Conservation (phyloP, 2,888 invertebrate species). For the Leucania comma region DNA sequence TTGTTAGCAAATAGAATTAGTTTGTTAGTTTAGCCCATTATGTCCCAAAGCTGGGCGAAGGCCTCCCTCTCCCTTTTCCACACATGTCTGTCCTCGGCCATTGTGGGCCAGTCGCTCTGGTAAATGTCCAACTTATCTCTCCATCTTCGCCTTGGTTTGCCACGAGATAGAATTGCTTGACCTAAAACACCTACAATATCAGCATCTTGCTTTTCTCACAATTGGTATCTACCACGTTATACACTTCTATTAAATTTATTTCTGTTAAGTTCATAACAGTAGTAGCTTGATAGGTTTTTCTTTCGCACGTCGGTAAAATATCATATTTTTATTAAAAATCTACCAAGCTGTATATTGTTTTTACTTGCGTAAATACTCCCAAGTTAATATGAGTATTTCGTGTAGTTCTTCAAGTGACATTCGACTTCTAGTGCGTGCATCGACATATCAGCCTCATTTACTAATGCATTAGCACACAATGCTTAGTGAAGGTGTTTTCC, state of each 20-base stretch:
- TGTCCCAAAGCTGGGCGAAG: too few species aligned
- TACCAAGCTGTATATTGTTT: neutral
- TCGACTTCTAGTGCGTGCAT: neutral
- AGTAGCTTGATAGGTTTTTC: too few species aligned
- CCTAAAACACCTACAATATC: neutral
- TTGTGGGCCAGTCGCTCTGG: too few species aligned
- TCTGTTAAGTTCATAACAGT: neutral
- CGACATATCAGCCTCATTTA: slow-evolving; percentile 7
- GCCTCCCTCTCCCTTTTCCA: too few species aligned
- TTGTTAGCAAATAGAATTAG: neutral
- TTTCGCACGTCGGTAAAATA: neutral
- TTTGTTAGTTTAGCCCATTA: too few species aligned
- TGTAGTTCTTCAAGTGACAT: neutral
- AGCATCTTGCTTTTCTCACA: neutral
- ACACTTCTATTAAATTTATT: neutral
- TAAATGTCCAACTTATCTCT: too few species aligned
- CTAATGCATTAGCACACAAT: slow-evolving; percentile 43
- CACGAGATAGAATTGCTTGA: neutral
- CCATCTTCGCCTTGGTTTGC: too few species aligned
- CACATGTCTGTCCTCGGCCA: too few species aligned
- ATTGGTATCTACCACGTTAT: neutral
- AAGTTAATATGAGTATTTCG: neutral
- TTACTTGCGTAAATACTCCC: neutral
- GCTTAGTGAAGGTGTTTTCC: slow-evolving; percentile 30
- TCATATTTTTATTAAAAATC: neutral